Percentiles rank a stretch among this genome's conserved stretches.
Evolutionary conservation across 2,113 vertebrate genomes (phyloP).

Genomic region (Limanda limanda): DNA sequence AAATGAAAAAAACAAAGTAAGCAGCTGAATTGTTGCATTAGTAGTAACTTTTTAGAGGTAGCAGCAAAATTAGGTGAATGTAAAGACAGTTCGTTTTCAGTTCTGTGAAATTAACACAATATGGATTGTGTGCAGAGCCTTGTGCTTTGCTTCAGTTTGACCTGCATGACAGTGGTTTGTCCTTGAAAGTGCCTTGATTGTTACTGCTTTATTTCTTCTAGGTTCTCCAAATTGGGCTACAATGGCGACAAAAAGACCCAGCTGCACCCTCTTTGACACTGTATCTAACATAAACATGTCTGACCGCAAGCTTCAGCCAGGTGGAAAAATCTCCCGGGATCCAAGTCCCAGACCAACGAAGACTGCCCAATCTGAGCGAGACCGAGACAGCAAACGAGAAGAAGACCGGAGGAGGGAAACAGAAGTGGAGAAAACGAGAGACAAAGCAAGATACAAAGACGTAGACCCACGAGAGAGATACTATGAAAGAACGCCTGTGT

Average conservation of each 20-base stretch:
- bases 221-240: constrained; percentile 73
- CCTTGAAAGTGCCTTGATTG: not conserved
- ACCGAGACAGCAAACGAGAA: constrained; percentile 47
- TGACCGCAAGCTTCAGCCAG: constrained; percentile 66
- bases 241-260: constrained; percentile 79
- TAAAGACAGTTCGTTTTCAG: not conserved
- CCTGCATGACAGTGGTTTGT: not conserved
- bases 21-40: not conserved
- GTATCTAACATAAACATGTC: constrained; percentile 60
- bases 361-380: constrained; percentile 52
- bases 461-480: constrained; percentile 33
- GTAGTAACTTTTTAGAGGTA: not conserved
- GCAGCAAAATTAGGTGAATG: not conserved
- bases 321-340: constrained; percentile 64
- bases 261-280: constrained; percentile 64
- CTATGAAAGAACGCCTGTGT: constrained; percentile 40
- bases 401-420: constrained; percentile 61
- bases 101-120: not conserved
- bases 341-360: constrained; percentile 66
- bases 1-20: not conserved
- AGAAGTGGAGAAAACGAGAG: constrained; percentile 59
- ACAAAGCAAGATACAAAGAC: constrained; percentile 57
- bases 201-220: constrained; percentile 40
- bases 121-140: not conserved
- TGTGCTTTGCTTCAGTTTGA: not conserved